Percentiles rank a stretch among this genome's conserved stretches.
phyloP scores from a whole-genome alignment of 2,113 vertebrate genomes.

The Camelus bactrianus region DNA sequence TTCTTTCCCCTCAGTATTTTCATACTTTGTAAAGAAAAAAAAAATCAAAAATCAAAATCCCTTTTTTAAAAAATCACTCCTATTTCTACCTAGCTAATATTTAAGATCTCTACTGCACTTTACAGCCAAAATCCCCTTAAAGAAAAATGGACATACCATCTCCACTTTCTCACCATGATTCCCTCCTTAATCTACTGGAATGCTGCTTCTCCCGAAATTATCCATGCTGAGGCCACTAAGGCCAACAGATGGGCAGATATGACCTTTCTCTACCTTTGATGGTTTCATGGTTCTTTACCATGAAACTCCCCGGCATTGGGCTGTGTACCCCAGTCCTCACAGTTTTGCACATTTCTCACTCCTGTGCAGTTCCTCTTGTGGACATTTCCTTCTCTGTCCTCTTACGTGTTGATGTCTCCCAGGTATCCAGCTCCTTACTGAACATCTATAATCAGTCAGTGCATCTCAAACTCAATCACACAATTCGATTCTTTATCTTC shows the following conservation, averaged over 20 bases:
- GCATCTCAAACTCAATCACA: neutral
- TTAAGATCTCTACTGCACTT: neutral
- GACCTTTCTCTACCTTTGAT: neutral
- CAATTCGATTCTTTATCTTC: neutral
- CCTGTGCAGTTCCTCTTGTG: neutral
- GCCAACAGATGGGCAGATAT: accelerated
- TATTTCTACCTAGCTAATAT: neutral
- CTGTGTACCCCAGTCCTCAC: neutral
- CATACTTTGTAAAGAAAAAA: neutral
- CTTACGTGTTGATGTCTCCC: neutral
- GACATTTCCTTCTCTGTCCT: neutral
- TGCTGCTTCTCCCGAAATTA: neutral
- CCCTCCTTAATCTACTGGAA: neutral
- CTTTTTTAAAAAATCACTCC: neutral
- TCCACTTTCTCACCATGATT: neutral
- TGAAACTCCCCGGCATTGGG: neutral
- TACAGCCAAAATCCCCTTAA: neutral
- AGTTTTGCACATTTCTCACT: neutral
- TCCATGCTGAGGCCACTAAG: neutral
- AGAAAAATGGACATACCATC: neutral
- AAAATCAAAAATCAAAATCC: neutral
- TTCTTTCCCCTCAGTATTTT: neutral
- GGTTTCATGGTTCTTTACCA: neutral
- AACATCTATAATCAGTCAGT: neutral
- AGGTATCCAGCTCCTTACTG: neutral